phyloP scores from a whole-genome alignment of 92 coral and sea anemone species.

The Siderastrea siderea region DNA sequence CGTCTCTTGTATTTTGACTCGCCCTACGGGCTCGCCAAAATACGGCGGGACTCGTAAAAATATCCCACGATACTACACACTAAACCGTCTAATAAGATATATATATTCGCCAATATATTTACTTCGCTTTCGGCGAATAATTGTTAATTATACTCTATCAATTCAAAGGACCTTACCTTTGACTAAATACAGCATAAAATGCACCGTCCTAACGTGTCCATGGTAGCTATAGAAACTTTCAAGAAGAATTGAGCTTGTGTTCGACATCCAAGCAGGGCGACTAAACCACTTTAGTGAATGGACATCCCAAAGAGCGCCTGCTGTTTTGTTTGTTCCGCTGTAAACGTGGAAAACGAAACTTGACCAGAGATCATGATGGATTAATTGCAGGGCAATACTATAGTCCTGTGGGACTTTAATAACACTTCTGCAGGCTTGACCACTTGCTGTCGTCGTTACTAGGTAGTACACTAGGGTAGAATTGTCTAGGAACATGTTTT shows the following conservation, averaged over 20 bases:
- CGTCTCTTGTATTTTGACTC: no score
- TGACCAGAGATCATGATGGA: neutral
- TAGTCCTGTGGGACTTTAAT: slow-evolving; percentile 19
- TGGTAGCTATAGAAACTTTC: neutral
- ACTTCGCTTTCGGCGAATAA: no score
- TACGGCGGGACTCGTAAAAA: no score
- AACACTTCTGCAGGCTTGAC: slow-evolving; percentile 3
- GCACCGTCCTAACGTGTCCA: neutral
- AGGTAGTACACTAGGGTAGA: slow-evolving; percentile 27
- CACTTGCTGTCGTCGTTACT: neutral
- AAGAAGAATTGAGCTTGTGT: slow-evolving; percentile 13
- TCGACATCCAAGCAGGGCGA: slow-evolving; percentile 29
- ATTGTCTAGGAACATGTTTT: slow-evolving; percentile 12
- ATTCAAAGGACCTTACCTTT: slow-evolving; percentile 21
- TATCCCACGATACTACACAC: no score
- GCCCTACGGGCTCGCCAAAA: no score
- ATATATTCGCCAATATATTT: no score
- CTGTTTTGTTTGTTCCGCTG: slow-evolving; percentile 6
- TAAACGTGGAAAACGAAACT: neutral
- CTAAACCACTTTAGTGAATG: slow-evolving; percentile 4
- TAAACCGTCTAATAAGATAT: no score
- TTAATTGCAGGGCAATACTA: slow-evolving; percentile 38
- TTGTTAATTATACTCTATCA: neutral
- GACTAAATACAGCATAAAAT: slow-evolving; percentile 11
- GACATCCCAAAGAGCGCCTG: slow-evolving; percentile 13